phyloP scores from a whole-genome alignment of 2,113 vertebrate species.

The Nothoprocta pentlandii region DNA sequence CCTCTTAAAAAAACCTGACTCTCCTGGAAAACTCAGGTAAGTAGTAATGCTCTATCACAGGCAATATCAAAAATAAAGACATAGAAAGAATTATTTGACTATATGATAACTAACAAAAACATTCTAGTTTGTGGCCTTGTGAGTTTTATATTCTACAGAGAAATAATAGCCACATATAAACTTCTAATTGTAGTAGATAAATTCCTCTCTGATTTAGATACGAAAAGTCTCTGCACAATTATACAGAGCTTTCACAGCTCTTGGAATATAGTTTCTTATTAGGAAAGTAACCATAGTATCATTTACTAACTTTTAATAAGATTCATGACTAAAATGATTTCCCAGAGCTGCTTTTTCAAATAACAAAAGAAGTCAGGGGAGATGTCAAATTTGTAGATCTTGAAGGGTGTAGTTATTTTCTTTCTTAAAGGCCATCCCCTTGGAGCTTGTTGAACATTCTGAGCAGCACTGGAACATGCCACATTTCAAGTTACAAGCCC shows the following conservation, averaged over 20 bases:
- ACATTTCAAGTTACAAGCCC: neutral
- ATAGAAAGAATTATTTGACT: neutral
- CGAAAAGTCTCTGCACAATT: neutral
- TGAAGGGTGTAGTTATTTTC: neutral
- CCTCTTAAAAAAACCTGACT: neutral
- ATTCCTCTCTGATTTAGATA: neutral
- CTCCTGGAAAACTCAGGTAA: conserved; percentile 4
- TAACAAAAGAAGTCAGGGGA: neutral
- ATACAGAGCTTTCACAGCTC: neutral
- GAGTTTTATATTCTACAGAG: neutral
- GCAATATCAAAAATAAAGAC: neutral
- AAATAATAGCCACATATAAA: neutral
- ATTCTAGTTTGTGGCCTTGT: neutral
- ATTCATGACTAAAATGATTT: neutral
- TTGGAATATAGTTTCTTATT: neutral
- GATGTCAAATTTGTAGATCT: neutral
- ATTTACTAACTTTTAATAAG: neutral
- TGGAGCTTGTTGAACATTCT: neutral
- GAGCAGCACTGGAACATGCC: neutral
- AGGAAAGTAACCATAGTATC: neutral
- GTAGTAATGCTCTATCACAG: neutral
- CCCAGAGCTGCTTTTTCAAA: neutral
- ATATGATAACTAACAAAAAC: neutral
- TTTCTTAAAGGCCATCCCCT: neutral
- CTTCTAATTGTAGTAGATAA: neutral